Evolutionary conservation across 2,888 invertebrate species (phyloP).

Genomic region (Cheilosia scutellata): DNA sequence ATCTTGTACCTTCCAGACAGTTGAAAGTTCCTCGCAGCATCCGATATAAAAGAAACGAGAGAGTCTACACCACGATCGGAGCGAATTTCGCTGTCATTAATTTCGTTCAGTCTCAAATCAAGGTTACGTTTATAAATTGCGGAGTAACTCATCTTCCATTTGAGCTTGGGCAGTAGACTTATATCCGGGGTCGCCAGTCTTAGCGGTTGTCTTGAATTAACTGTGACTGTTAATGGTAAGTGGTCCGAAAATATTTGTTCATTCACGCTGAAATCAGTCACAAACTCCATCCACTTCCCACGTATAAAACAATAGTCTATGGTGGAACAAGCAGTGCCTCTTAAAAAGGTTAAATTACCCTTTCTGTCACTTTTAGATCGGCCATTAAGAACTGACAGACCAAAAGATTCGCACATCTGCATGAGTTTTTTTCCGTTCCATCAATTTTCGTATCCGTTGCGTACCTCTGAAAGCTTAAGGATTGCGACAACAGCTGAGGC

Average conservation of each 20-base stretch:
- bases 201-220: no score
- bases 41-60: no score
- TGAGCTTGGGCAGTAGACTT: background rate
- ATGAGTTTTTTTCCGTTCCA: no score
- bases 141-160: background rate
- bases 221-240: no score
- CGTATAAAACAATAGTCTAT: slow-evolving; percentile 1
- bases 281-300: background rate
- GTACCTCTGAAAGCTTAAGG: background rate
- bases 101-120: background rate
- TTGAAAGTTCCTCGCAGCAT: background rate
- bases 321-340: background rate
- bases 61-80: background rate
- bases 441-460: no score
- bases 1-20: no score
- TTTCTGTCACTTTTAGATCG: background rate
- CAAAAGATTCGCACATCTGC: no score
- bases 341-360: background rate
- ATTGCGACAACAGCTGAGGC: background rate
- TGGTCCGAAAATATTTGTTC: no score
- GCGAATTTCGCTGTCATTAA: no score
- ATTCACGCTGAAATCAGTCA: background rate
- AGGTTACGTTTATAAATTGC: background rate
- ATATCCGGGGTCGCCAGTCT: background rate
- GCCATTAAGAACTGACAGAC: no score